Base-by-base conservation (phyloP, 1,140 invertebrate genomes). In the Akabosia matsudoensis region DNA sequence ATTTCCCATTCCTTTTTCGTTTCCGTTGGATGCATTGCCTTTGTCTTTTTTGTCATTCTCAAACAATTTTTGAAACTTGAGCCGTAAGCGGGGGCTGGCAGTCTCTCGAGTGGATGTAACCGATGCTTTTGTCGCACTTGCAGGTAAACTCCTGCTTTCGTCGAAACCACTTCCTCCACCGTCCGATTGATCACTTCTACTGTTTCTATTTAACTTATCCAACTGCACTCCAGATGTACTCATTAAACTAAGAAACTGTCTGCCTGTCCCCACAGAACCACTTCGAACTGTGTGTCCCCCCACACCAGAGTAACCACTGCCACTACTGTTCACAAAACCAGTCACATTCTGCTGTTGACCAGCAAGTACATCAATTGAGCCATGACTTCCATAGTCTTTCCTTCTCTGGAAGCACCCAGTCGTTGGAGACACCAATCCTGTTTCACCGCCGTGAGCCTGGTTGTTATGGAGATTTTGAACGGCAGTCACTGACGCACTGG, bases 11-110 rank as follows among this genome's bases (percentile, higher is more conserved):
- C 61, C 61, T 67, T 67, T 67, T 3, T 67, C 61, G 61, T 67
- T 67, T 67, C 84, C 83, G 76, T 84, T 80, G 28, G 74, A 80
- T 45, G 37, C 7, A 31, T 74, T 78, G 33, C 34, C 73, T 78
- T 79, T 34, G 37, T 56, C 54, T 31, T 78, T 74, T 76, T 79
- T 33, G 33, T 52, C 82, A 77, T 72, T 80, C 82, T 90, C 89
- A 90, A 90, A 92, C 24, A 92, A 85, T 80, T 90, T 88, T 74
- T 91, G 90, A 31, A 92, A 83, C 82, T 93, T 93, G 0, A 90
- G 83, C 22, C 90, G 88, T 26, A 91, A 86, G 83, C 93, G 93
- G 0, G 93, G 92, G 84, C 93, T 95, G 33, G 84, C 82, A 16
- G 82, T 81, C 13, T 83, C 81, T 33, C 83, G 83, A 16, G 84